Conservation (phyloP, 2,797 vertebrate genomes). For the Xyrichtys novacula region DNA sequence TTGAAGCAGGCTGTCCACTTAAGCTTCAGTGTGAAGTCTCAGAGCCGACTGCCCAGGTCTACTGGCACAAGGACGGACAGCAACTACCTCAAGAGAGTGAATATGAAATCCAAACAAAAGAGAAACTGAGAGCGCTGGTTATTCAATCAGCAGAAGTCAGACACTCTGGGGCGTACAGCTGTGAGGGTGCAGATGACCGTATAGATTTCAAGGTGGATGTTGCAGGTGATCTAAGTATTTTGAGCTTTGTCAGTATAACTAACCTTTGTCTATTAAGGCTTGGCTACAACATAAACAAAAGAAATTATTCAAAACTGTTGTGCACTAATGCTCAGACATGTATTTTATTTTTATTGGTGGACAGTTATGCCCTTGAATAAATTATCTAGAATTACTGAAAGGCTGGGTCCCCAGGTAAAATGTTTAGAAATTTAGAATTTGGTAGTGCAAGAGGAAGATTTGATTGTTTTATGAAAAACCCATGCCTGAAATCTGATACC, state of each 20-base stretch:
- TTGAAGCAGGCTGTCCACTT: slow-evolving; percentile 84
- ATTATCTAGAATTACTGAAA: too few species aligned
- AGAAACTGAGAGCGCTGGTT: slow-evolving; percentile 81
- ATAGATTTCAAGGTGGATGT: slow-evolving; percentile 92
- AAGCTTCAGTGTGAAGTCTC: slow-evolving; percentile 91
- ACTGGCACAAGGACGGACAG: slow-evolving; percentile 91
- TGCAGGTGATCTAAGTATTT: slow-evolving; percentile 85
- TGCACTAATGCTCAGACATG: slow-evolving; percentile 29
- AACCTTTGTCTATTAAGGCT: slow-evolving; percentile 69
- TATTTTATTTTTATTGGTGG: neutral
- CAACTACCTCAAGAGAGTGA: slow-evolving; percentile 76
- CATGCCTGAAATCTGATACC: too few species aligned
- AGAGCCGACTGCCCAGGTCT: slow-evolving; percentile 79
- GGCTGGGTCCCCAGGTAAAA: too few species aligned
- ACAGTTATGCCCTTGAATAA: neutral
- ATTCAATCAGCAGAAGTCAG: slow-evolving; percentile 84
- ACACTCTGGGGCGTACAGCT: slow-evolving; percentile 90
- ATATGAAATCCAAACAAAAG: slow-evolving; percentile 85
- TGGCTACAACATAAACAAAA: slow-evolving; percentile 28
- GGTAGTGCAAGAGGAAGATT: too few species aligned
- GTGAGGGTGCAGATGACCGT: slow-evolving; percentile 88
- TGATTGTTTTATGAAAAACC: too few species aligned
- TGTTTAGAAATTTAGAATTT: too few species aligned
- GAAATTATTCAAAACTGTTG: neutral
- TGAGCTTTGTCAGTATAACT: slow-evolving; percentile 71